Conservation (phyloP, 2,888 invertebrate genomes). For the Bhutanitis thaidina region DNA sequence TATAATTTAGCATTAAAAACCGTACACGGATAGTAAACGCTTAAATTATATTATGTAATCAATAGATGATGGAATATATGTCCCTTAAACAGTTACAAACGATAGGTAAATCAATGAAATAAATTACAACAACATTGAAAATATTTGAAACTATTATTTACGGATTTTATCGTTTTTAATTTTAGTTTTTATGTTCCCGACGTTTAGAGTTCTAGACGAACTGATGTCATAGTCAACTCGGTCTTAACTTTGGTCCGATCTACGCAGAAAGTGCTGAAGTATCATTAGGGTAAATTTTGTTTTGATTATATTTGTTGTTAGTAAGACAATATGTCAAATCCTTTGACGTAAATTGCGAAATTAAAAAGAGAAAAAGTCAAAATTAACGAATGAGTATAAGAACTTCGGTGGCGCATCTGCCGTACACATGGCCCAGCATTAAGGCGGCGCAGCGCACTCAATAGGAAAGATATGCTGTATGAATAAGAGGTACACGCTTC, state of each 20-base stretch:
- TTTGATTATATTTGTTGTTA: too few species aligned
- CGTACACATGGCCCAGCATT: slow-evolving; percentile 63
- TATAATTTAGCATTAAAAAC: background rate
- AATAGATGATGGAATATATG: too few species aligned
- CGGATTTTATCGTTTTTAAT: background rate
- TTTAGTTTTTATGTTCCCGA: too few species aligned
- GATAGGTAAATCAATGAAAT: background rate
- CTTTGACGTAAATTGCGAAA: slow-evolving; percentile 20
- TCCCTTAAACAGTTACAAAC: too few species aligned
- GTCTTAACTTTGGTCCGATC: too few species aligned
- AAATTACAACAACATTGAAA: background rate
- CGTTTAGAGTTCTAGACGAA: too few species aligned
- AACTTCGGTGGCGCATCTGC: slow-evolving; percentile 63
- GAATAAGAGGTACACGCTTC: slow-evolving; percentile 39
- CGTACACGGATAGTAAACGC: too few species aligned
- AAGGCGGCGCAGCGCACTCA: slow-evolving; percentile 45
- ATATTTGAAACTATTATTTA: background rate
- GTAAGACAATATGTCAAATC: background rate
- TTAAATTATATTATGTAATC: background rate
- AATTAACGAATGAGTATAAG: slow-evolving; percentile 37
- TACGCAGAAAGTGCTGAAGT: too few species aligned
- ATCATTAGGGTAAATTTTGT: too few species aligned
- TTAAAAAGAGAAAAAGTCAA: slow-evolving; percentile 33
- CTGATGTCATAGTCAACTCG: too few species aligned
- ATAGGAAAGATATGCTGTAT: slow-evolving; percentile 61